These are phyloP conservation scores for Calephelis nemesis DNA, from an alignment of 1,140 invertebrate genomes.

Conservation along the genomic window DNA sequence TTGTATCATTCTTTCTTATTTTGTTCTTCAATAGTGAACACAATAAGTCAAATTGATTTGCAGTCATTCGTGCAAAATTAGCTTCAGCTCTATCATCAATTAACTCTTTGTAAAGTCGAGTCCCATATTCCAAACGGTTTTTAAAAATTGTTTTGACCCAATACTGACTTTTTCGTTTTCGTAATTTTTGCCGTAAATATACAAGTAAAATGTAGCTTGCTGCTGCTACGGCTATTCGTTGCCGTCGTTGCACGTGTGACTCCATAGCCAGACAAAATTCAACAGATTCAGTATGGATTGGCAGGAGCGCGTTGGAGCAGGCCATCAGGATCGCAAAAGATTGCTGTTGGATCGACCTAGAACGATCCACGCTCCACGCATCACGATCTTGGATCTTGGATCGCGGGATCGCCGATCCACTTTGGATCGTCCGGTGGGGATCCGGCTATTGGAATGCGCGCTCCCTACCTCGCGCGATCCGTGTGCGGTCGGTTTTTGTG, in stretches of 20 bases:
- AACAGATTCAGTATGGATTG: slow-evolving; percentile 22
- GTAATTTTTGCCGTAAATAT: slow-evolving; percentile 29
- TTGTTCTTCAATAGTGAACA: slow-evolving; percentile 24
- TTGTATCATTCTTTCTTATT: slow-evolving; percentile 26
- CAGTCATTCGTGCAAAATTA: slow-evolving; percentile 21
- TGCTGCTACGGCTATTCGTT: slow-evolving; percentile 24
- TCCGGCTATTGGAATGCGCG: slow-evolving; percentile 28
- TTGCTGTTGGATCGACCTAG: slow-evolving; percentile 34
- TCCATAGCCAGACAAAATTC: slow-evolving; percentile 24
- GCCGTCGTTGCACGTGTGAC: slow-evolving; percentile 24
- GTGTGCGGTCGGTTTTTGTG: slow-evolving; percentile 25
- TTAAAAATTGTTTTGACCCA: slow-evolving; percentile 24
- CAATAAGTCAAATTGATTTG: slow-evolving; percentile 26
- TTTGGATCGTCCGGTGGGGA: slow-evolving; percentile 33
- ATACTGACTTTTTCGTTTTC: slow-evolving; percentile 27
- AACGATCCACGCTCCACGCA: slow-evolving; percentile 31
- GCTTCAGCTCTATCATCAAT: slow-evolving; percentile 20
- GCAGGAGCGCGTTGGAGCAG: slow-evolving; percentile 6
- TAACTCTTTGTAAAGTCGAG: slow-evolving; percentile 25
- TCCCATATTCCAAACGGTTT: slow-evolving; percentile 19
- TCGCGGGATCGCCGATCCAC: slow-evolving; percentile 26
- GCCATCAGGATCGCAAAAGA: slow-evolving; percentile 25
- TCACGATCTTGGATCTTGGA: slow-evolving; percentile 31
- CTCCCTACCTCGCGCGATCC: slow-evolving; percentile 18
- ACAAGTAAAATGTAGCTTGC: slow-evolving; percentile 21